Conservation (phyloP, 2,888 invertebrate genomes). For the Corbicula japonica region DNA sequence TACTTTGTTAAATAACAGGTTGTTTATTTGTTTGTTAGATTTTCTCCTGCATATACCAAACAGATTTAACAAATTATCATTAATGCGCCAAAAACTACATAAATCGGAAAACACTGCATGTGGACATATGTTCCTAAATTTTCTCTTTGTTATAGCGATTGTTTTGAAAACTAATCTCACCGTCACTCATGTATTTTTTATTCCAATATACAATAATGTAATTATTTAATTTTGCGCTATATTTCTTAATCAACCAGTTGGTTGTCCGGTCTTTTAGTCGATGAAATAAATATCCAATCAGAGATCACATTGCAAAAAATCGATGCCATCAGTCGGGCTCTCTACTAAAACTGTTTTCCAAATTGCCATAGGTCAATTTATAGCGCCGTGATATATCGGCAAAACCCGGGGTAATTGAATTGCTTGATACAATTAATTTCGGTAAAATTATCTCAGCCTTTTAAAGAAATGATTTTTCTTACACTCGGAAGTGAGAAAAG, state of each 20-base stretch:
- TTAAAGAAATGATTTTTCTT: constrained; percentile 32
- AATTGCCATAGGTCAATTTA: constrained; percentile 41
- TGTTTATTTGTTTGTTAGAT: no score
- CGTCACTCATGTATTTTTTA: constrained; percentile 13
- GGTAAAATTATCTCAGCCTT: constrained; percentile 26
- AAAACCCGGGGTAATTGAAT: constrained; percentile 43
- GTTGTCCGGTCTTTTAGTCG: constrained; percentile 10
- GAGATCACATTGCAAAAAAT: constrained; percentile 45
- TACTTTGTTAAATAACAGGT: no score
- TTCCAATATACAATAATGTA: constrained; percentile 4
- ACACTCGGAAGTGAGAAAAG: constrained; percentile 1
- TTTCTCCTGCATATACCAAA: no score
- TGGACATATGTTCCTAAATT: background rate
- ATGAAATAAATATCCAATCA: constrained; percentile 40
- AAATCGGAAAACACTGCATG: no score
- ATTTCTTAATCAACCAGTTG: constrained; percentile 21
- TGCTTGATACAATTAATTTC: constrained; percentile 32
- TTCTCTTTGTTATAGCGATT: background rate
- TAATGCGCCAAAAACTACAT: no score
- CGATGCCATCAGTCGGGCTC: constrained; percentile 23
- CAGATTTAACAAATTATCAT: no score
- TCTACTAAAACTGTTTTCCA: constrained; percentile 13
- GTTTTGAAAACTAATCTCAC: constrained; percentile 12
- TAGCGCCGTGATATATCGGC: constrained; percentile 20
- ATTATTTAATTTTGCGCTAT: constrained; percentile 28